Evolutionary conservation across 23 tunicate species (phyloP).

Genomic region (Pegea sp.): DNA sequence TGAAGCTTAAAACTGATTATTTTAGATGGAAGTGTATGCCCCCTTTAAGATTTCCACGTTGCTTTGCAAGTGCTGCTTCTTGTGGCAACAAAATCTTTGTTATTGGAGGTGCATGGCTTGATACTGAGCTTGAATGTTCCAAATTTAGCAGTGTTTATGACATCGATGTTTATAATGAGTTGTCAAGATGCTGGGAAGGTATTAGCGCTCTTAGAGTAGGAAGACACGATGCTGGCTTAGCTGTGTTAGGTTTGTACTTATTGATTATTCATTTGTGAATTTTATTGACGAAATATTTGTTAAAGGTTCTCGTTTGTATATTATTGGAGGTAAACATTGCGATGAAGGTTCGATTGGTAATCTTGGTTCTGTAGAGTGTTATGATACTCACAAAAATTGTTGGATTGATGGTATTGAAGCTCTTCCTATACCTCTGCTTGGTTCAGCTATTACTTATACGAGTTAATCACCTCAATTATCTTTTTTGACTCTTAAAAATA

Average conservation of each 20-base stretch:
- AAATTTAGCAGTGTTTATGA: conserved; percentile 85
- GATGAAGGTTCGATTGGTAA: conserved; percentile 58
- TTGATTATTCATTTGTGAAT: background rate
- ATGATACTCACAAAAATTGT: conserved; percentile 49
- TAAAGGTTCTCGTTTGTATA: conserved; percentile 69
- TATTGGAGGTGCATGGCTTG: conserved; percentile 85
- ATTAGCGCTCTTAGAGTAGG: conserved; percentile 49
- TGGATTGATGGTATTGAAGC: conserved; percentile 54
- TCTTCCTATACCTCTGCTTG: conserved; percentile 47
- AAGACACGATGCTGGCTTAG: conserved; percentile 65
- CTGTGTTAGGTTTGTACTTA: conserved; percentile 36
- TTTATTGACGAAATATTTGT: background rate
- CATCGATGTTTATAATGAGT: conserved; percentile 49
- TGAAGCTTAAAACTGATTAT: background rate
- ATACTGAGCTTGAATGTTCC: conserved; percentile 50
- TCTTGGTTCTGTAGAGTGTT: conserved; percentile 72
- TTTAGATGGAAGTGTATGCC: conserved; percentile 49
- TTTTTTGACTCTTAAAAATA: no score
- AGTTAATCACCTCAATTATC: no score
- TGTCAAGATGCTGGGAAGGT: conserved; percentile 59
- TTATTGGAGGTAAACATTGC: conserved; percentile 82
- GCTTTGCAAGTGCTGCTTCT: conserved; percentile 54
- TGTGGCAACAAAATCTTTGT: conserved; percentile 22
- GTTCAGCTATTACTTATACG: conserved; percentile 56
- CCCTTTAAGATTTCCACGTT: conserved; percentile 61